Base-by-base conservation (phyloP, 1,140 invertebrate species). In the Chelonus insularis region DNA sequence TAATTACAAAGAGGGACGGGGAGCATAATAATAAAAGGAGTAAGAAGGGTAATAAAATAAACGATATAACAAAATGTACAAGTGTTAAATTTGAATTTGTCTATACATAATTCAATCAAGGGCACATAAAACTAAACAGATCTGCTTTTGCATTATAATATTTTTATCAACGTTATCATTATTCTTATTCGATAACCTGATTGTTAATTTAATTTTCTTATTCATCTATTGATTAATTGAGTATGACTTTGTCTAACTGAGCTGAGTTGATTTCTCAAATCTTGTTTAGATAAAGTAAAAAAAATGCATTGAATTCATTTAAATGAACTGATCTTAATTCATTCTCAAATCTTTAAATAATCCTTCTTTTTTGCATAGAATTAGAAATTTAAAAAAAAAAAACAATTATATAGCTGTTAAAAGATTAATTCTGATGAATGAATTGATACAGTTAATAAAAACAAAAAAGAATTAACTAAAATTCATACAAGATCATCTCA, bases 31-130 rank as follows among this genome's bases (percentile, higher is more conserved):
- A 20, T 25, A 36, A 14, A 6, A 18, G 18, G 41, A 20, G 29
- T 9, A 34, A 32, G 2, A 48, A 51, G 23, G n/a, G 21, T 18
- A 23, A 25, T 62, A 71, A 67, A 57, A 75, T 74, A 56, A 72
- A 76, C 68, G 77, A 80, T 73, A 73, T 79, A 74, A 78, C 77
- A 75, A 75, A 78, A 76, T 77, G 68, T 73, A 77, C 69, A 75
- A 63, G 64, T 11, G 20, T 25, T 51, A 51, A 29, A 51, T 29
- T 29, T 51, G 8, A 32, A 51, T 29, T 51, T 20, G 11, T 25
- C 21, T 71, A 68, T 56, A 67, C 71, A 64, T 65, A 72, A 76
- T 72, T 75, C 67, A 70, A 57, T 71, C 54, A 41, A 23, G 29
- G 47, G 57, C 14, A 61, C 21, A 61, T 20, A 25, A 12, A 29